Evolutionary conservation across 1,140 invertebrate species (phyloP), one percentile per base, ranked within the genome.

Genomic region (Gonioctena quinquepunctata): DNA sequence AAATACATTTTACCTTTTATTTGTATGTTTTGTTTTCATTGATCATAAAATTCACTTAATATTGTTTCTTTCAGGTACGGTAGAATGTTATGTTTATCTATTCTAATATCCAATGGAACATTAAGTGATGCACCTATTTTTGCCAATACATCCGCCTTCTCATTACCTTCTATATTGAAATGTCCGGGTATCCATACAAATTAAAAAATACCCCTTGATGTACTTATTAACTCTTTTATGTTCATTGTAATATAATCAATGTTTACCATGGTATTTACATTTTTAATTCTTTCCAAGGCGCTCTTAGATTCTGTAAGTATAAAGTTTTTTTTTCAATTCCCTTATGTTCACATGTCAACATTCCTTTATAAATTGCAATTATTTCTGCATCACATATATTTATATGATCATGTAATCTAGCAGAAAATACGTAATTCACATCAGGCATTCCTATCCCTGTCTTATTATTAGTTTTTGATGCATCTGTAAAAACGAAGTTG

Each of bases 291-390:
- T 2, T 50, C 18, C 8, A 72, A 65, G 13, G 60, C 66, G 42
- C 66, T 68, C 23, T 28, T 19, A 8, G 70, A 72, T 25, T 72
- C 70, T 6, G 70, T 64, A 21, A 68, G 68, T 8, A 69, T 72
- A 11, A 68, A 28, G 16, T 22, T 27, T 23, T 69, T 65, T 11
- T 59, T 72, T n/a, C 68, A 6, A 13, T 42, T 11, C n/a, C n/a
- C 56, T 69, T 72, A 26, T 57, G 8, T 42, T 11, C n/a, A 42
- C 28, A 42, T 42, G 28, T 42, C n/a, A 13, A 11, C n/a, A 33
- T 33, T 13, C 28, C 28, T 33, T 52, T 21, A 21, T 52, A 21
- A 52, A 52, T 52, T 22, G 50, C 50, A n/a, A 54, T 54, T 54
- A 54, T 54, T 54, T 54, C 50, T 8, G 50, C 50, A 5, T 54